Base-by-base conservation (phyloP, 2,888 invertebrate genomes). In the Pyrrhia umbra region DNA sequence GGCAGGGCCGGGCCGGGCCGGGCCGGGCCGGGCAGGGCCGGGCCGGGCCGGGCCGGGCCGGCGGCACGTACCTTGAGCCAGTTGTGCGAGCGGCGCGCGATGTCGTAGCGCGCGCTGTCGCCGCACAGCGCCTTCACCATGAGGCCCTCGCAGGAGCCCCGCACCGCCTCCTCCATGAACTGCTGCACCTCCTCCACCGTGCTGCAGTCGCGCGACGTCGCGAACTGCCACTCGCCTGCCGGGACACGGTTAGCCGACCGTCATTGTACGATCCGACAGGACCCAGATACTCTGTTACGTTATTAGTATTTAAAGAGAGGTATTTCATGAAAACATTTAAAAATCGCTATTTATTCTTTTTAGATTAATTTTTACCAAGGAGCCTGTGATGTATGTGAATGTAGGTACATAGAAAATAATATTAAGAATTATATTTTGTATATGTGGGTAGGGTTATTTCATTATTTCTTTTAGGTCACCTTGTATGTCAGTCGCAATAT, bases 101-200 rank as follows among this genome's bases (percentile, higher is more conserved):
- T 99, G 95, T 99, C 99, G 91, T 99, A 99, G 0, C 98, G 97
- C 0, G 99, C 98, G 82, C 98, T 97, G 3, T 90, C 89, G 27
- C 96, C 96, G 79, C 97, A 96, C 52, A 99, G 93, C 0, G 99
- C 98, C 95, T 99, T 99, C 6, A 99, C 98, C 99, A 99, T 99
- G 60, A 99, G 95, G 1, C 99, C 99, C 95, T 99, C 99, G 92
- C 99, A 99, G 87, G 99, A 98, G 56, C 98, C 98, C 95, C 85
- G 69, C 57, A 99, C 97, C 4, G 99, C 97, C 85, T 98, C 98
- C 58, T 99, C 99, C 57, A 99, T 95, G 92, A 99, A 99, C 80
- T 97, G 97, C 90, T 98, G 97, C 58, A 99, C 98, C 87, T 98
- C 98, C 85, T 99, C 99, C 88, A 97, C 97, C 59, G 96, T 97